A percentile compares a stretch with the other conserved stretches of the same genome.
phyloP scores from a whole-genome alignment of 2,113 vertebrate species.

The Psittacara wagleri region DNA sequence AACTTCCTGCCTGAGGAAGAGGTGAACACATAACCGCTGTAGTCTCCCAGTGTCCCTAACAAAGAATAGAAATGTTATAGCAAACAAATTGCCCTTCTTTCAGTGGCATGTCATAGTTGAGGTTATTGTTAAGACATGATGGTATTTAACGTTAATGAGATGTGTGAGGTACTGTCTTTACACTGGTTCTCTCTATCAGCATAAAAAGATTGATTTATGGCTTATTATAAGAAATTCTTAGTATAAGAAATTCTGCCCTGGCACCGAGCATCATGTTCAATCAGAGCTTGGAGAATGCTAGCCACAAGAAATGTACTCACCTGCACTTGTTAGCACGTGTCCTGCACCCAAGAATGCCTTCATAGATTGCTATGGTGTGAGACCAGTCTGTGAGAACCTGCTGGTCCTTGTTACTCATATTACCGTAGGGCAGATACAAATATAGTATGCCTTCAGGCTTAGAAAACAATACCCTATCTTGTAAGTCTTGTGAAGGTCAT shows the following conservation, averaged over 20 bases:
- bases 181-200: neutral
- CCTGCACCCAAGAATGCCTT: neutral
- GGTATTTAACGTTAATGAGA: neutral
- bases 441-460: neutral
- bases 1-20: neutral
- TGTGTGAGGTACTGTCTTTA: neutral
- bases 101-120: neutral
- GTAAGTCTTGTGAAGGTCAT: neutral
- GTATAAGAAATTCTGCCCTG: neutral
- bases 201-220: neutral
- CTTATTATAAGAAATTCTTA: neutral
- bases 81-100: neutral
- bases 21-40: neutral
- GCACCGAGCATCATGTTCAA: rapidly evolving
- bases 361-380: neutral
- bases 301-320: neutral
- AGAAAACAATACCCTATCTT: neutral
- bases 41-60: neutral
- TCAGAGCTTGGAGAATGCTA: neutral
- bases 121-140: neutral
- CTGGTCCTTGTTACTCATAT: neutral
- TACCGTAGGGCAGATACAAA: neutral
- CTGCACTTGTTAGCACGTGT: neutral
- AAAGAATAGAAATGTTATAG: neutral
- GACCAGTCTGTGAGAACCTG: neutral